Conservation (phyloP, 2,888 invertebrate genomes). For the Encarsia formosa region DNA sequence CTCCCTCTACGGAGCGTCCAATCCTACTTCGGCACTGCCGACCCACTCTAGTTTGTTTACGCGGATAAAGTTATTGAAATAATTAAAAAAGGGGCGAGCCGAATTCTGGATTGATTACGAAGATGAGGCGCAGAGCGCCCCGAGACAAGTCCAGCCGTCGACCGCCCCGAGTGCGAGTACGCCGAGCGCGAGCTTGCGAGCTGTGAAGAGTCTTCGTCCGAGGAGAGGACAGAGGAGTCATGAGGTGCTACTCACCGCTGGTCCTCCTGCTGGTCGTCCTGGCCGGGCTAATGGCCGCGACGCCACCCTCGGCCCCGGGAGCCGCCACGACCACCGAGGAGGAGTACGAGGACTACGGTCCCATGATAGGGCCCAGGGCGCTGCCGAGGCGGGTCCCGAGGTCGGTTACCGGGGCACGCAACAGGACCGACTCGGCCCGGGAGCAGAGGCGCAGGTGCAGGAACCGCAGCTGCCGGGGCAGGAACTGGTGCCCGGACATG, state of each 20-base stretch:
- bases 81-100: too few relatives aligned
- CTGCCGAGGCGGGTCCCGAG: conserved; percentile 10
- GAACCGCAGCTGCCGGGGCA: conserved; percentile 39
- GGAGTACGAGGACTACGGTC: background rate
- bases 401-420: conserved; percentile 22
- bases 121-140: background rate
- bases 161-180: too few relatives aligned
- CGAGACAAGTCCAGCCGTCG: background rate
- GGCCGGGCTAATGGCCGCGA: background rate
- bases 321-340: conserved; percentile 3
- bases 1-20: too few relatives aligned
- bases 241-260: conserved; percentile 8
- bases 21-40: too few relatives aligned
- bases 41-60: too few relatives aligned
- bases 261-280: conserved; percentile 1
- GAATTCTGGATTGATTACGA: too few relatives aligned
- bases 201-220: too few relatives aligned
- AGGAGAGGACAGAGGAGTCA: conserved; percentile 5
- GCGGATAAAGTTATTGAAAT: too few relatives aligned
- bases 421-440: conserved; percentile 37
- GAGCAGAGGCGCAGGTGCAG: conserved; percentile 45
- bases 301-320: background rate
- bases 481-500: conserved; percentile 58
- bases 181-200: background rate
- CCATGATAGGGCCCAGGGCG: background rate